phyloP scores from a whole-genome alignment of 2,888 invertebrate species.

The Halictus quadricinctus region DNA sequence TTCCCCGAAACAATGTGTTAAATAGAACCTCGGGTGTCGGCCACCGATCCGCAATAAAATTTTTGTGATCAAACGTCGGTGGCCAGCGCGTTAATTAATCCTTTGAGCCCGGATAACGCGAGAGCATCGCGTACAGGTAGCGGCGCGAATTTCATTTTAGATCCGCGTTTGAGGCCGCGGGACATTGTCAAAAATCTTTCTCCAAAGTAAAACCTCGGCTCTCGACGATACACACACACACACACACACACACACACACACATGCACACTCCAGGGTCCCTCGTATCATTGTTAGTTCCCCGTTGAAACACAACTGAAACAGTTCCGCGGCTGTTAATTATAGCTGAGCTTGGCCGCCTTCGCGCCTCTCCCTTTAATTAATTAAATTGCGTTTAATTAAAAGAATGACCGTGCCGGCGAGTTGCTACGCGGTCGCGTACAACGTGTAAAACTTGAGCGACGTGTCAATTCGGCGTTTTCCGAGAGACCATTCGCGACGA shows the following conservation, averaged over 20 bases:
- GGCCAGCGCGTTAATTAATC: background rate
- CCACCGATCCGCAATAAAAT: background rate
- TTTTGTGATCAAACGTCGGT: background rate
- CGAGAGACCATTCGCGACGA: background rate
- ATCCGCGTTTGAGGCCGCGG: background rate
- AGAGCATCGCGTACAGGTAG: background rate
- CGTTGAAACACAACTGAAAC: constrained; percentile 5
- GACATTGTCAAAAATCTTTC: background rate
- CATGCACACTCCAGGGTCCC: background rate
- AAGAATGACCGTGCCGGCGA: background rate
- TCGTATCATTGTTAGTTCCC: background rate
- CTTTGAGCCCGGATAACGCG: background rate
- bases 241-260: background rate
- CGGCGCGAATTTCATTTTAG: background rate
- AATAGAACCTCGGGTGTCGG: background rate
- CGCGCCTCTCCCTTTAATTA: constrained; percentile 14
- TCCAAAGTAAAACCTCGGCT: background rate
- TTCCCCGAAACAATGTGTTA: background rate
- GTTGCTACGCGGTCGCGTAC: background rate
- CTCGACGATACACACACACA: background rate
- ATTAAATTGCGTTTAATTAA: constrained; percentile 13
- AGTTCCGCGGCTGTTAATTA: constrained; percentile 29
- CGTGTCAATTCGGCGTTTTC: background rate
- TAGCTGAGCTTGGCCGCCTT: background rate
- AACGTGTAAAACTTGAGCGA: background rate